Conservation (phyloP, 2,888 invertebrate genomes). For the Eupithecia subfuscata region DNA sequence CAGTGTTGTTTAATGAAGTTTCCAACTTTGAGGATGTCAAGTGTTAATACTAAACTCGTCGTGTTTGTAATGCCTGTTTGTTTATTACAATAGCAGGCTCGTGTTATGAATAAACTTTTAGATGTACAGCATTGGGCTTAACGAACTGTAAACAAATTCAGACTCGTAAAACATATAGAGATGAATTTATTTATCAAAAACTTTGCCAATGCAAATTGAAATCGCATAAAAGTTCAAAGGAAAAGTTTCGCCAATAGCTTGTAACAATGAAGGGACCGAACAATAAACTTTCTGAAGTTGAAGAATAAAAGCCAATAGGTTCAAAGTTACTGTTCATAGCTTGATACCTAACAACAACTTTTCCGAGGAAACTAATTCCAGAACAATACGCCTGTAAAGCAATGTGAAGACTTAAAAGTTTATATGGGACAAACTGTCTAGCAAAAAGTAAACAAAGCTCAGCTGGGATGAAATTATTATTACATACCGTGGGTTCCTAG, state of each 20-base stretch:
- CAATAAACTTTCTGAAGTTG: conserved; percentile 30
- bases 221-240: conserved; percentile 26
- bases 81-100: conserved; percentile 23
- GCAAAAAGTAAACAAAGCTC: conserved; percentile 44
- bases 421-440: conserved; percentile 28
- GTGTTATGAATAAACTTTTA: conserved; percentile 27
- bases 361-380: conserved; percentile 18
- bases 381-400: conserved; percentile 17
- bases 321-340: conserved; percentile 32
- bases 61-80: conserved; percentile 20
- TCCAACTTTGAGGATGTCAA: conserved; percentile 32
- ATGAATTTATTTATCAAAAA: background rate
- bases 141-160: background rate
- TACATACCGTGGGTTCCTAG: conserved; percentile 45
- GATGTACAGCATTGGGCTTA: conserved; percentile 6
- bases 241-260: conserved; percentile 27
- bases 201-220: conserved; percentile 22
- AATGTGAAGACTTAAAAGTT: conserved; percentile 18
- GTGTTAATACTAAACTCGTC: conserved; percentile 23
- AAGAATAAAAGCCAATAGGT: conserved; percentile 27
- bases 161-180: background rate
- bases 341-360: conserved; percentile 32
- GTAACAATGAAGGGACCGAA: conserved; percentile 29
- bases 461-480: conserved; percentile 55
- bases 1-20: conserved; percentile 40